Conservation (phyloP, 2,888 invertebrate genomes). For the Torymus texanus region DNA sequence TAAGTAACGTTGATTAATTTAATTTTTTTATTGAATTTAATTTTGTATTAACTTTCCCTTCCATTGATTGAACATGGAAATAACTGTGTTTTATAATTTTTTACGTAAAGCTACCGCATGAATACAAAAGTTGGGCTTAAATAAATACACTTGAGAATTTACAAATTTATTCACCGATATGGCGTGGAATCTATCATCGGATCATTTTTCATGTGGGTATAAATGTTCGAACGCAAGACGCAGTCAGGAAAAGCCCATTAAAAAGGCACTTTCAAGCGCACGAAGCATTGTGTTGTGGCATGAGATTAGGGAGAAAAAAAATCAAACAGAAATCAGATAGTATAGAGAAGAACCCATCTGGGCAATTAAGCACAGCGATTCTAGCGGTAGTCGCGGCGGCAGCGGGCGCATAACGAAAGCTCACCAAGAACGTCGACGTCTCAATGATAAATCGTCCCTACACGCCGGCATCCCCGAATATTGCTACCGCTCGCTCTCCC, state of each 20-base stretch:
- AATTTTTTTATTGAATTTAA: neutral
- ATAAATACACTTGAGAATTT: no score
- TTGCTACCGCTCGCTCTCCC: conserved; percentile 4
- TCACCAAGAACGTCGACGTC: conserved; percentile 21
- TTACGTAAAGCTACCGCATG: no score
- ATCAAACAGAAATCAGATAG: neutral
- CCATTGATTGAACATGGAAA: no score
- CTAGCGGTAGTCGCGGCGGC: neutral
- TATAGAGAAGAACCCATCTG: conserved; percentile 1
- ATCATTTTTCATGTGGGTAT: no score
- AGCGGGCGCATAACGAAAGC: neutral
- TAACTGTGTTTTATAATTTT: no score
- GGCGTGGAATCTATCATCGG: no score
- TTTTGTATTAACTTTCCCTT: neutral
- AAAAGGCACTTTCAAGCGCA: no score
- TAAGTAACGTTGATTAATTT: neutral
- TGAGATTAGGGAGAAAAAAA: neutral
- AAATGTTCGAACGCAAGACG: no score
- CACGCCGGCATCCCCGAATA: conserved; percentile 14
- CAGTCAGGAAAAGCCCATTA: no score
- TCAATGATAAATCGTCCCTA: conserved; percentile 42
- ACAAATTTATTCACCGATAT: no score
- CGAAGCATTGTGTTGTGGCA: no score
- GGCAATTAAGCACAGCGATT: conserved; percentile 34
- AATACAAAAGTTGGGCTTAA: no score